phyloP scores from a whole-genome alignment of 2,888 invertebrate species.

The Dicroscelio sp. region DNA sequence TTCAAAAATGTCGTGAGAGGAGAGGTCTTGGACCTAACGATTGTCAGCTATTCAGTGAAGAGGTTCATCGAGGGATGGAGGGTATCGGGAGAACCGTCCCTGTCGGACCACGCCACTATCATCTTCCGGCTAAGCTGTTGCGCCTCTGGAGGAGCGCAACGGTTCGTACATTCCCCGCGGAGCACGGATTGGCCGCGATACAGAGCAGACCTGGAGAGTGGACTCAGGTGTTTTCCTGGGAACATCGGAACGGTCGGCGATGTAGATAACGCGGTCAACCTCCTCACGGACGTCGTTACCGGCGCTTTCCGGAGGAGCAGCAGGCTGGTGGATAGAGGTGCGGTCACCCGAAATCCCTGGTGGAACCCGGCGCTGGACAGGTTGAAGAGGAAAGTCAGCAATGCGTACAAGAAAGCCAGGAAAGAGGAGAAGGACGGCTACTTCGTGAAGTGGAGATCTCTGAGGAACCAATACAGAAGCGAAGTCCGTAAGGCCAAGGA shows the following conservation, averaged over 20 bases:
- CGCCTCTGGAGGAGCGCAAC: neutral
- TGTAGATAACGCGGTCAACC: neutral
- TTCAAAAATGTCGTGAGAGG: slow-evolving; percentile 37
- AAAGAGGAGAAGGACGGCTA: neutral
- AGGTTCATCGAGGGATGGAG: slow-evolving; percentile 17
- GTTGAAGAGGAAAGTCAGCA: neutral
- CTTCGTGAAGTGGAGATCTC: neutral
- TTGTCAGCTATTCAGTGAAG: neutral
- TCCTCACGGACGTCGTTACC: neutral
- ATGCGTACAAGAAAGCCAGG: neutral
- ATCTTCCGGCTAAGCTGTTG: neutral
- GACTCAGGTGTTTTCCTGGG: neutral
- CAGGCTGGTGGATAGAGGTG: too few relatives aligned
- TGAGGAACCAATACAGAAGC: neutral
- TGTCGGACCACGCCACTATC: slow-evolving; percentile 41
- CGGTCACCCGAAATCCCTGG: neutral
- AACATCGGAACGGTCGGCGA: neutral
- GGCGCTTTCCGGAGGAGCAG: neutral
- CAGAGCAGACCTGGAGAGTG: neutral
- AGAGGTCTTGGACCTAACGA: slow-evolving; percentile 25
- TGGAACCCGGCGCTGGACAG: neutral
- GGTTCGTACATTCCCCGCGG: neutral
- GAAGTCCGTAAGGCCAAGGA: neutral
- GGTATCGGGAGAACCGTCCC: slow-evolving; percentile 40
- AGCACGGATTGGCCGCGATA: slow-evolving; percentile 14